These are phyloP conservation scores for Pogonocherus hispidulus DNA, from an alignment of 2,888 invertebrate genomes.

Conservation along the genomic window DNA sequence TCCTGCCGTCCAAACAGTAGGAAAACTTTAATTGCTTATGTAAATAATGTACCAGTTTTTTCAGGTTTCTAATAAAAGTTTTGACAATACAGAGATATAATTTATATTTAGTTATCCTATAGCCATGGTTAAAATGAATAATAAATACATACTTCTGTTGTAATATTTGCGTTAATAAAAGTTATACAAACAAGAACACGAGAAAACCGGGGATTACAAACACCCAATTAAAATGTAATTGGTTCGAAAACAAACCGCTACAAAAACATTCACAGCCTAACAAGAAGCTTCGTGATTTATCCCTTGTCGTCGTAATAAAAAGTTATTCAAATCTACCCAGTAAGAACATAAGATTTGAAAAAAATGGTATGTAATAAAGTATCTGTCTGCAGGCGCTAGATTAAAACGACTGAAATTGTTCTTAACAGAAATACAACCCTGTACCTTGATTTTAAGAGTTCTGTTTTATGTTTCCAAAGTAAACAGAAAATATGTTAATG, in stretches of 20 bases:
- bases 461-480: too few species aligned
- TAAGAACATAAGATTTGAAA: conserved; percentile 50
- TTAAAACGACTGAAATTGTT: conserved; percentile 58
- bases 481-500: too few species aligned
- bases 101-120: too few species aligned
- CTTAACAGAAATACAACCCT: too few species aligned
- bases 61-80: too few species aligned
- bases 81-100: too few species aligned
- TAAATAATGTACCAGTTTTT: too few species aligned
- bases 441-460: too few species aligned
- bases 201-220: neutral
- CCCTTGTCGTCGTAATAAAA: conserved; percentile 23
- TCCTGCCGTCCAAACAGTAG: too few species aligned
- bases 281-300: conserved; percentile 7
- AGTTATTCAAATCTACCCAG: conserved; percentile 8
- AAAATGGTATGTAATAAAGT: conserved; percentile 56
- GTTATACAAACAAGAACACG: neutral
- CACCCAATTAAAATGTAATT: conserved; percentile 11
- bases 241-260: conserved; percentile 16
- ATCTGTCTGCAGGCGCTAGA: conserved; percentile 56
- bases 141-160: too few species aligned
- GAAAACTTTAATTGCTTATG: too few species aligned
- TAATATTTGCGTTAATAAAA: neutral
- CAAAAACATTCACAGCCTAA: conserved; percentile 7
- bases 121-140: too few species aligned